Evolutionary conservation across 2,797 vertebrate genomes (phyloP).

Genomic region (Eospalax fontanierii): DNA sequence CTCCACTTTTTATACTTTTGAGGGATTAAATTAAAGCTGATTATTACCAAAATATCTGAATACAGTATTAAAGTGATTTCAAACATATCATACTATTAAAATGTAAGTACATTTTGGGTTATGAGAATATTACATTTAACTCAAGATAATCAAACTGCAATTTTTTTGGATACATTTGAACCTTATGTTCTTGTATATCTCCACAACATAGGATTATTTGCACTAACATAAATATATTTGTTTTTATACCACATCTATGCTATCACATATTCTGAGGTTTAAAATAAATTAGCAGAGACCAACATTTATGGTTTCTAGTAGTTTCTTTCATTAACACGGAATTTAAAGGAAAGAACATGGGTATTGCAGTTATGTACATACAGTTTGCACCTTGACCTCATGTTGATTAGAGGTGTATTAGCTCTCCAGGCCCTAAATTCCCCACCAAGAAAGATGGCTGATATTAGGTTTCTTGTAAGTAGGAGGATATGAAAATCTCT

Average conservation of each 20-base stretch:
- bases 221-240: background rate
- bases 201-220: background rate
- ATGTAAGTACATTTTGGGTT: background rate
- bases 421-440: conserved; percentile 14
- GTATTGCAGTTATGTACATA: background rate
- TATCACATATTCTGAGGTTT: background rate
- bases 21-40: conserved; percentile 14
- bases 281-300: background rate
- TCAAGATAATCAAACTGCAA: background rate
- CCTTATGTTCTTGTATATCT: background rate
- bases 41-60: background rate
- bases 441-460: background rate
- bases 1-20: background rate
- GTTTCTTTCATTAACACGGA: conserved; percentile 1
- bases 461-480: background rate
- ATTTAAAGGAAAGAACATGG: conserved; percentile 10
- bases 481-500: conserved; percentile 13
- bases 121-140: background rate
- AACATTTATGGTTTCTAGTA: background rate
- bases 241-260: background rate
- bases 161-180: background rate
- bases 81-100: background rate
- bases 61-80: background rate
- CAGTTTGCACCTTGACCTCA: background rate
- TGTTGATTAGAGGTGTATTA: background rate